These are phyloP conservation scores for Hypselothyrea guttata DNA, from an alignment of 2,888 invertebrate species.

Conservation along the genomic window DNA sequence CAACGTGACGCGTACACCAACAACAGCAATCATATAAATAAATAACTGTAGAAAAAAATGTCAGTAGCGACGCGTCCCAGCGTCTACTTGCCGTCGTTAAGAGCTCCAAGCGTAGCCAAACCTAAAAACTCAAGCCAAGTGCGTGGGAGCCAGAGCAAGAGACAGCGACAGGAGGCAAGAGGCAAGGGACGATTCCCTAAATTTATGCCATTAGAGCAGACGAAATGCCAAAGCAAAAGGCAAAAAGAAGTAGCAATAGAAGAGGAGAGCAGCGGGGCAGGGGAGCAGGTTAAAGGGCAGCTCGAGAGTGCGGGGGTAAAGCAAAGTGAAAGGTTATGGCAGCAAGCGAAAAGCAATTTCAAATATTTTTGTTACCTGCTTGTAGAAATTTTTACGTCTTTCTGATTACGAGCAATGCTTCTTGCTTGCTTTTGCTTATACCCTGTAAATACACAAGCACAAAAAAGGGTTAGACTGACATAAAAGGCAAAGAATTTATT, in stretches of 20 bases:
- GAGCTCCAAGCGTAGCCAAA: constrained; percentile 40
- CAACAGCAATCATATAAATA: constrained; percentile 4
- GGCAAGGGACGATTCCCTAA: constrained; percentile 44
- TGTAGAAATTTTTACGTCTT: constrained; percentile 72
- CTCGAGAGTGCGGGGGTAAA: constrained; percentile 3
- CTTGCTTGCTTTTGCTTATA: constrained; percentile 17
- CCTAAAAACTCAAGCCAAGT: constrained; percentile 26
- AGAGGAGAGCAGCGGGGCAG: not conserved
- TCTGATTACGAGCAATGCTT: constrained; percentile 66
- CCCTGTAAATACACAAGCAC: constrained; percentile 12
- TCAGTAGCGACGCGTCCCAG: constrained; percentile 30
- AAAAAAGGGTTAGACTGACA: not conserved
- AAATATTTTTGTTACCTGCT: constrained; percentile 76
- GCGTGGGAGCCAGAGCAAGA: constrained; percentile 10
- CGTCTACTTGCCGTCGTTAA: no score
- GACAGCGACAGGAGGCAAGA: no score
- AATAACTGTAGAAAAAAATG: constrained; percentile 22
- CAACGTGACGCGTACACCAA: constrained; percentile 29
- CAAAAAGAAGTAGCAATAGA: not conserved
- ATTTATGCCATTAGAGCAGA: constrained; percentile 75
- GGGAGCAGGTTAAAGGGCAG: not conserved
- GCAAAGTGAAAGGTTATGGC: constrained; percentile 54
- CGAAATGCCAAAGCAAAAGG: constrained; percentile 59
- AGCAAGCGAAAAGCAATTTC: constrained; percentile 71
- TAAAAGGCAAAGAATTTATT: no score